Conservation (phyloP, 2,113 vertebrate species). For the Takifugu flavidus region DNA sequence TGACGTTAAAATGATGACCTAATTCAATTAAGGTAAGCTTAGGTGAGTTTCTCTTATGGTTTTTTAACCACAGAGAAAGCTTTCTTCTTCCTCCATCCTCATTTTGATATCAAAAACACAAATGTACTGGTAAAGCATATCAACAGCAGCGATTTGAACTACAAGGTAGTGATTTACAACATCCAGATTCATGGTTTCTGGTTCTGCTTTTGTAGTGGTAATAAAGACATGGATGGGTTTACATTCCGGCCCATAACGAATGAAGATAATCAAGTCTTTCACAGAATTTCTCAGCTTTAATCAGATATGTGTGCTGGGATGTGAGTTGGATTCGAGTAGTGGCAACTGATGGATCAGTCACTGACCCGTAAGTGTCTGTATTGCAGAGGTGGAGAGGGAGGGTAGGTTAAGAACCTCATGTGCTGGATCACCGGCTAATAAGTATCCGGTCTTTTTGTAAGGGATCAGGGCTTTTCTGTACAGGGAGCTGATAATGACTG, state of each 20-base stretch:
- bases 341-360: constrained; percentile 8
- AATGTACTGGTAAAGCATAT: not conserved
- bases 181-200: not conserved
- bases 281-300: not conserved
- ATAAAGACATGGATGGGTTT: not conserved
- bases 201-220: not conserved
- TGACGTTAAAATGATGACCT: not conserved
- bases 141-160: not conserved
- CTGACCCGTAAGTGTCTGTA: constrained; percentile 30
- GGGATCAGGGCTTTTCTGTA: constrained; percentile 9
- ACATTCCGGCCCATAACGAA: not conserved
- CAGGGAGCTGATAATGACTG: constrained; percentile 12
- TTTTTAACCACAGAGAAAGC: too few relatives aligned
- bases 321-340: constrained; percentile 4
- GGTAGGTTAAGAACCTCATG: constrained; percentile 32
- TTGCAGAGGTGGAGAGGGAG: constrained; percentile 13
- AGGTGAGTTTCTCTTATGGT: not conserved
- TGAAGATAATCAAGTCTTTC: not conserved
- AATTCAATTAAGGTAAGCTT: not conserved
- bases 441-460: constrained; percentile 16
- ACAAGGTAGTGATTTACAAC: too few relatives aligned
- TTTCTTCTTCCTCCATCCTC: too few relatives aligned
- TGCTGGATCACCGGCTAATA: constrained; percentile 45
- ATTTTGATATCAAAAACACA: too few relatives aligned
- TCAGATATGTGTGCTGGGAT: constrained; percentile 8